Percentiles rank a stretch among this genome's conserved stretches.
phyloP scores from a whole-genome alignment of 2,888 invertebrate species.

The Chaitophorus viminalis region DNA sequence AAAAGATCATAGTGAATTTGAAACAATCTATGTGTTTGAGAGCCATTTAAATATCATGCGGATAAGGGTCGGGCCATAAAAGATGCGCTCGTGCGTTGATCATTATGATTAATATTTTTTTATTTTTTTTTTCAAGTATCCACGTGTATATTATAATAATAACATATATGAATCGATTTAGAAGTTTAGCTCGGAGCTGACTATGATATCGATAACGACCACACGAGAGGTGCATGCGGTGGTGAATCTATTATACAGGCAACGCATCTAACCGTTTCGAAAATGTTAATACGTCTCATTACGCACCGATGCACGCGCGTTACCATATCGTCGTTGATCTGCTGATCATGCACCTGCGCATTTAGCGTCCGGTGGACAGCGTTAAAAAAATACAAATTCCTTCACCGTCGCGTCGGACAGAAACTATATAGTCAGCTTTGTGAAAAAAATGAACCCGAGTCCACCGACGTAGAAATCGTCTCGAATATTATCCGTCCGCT shows the following conservation, averaged over 20 bases:
- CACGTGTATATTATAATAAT: too few relatives aligned
- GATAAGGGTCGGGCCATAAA: slow-evolving; percentile 17
- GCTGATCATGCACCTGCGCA: not conserved
- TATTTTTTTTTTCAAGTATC: too few relatives aligned
- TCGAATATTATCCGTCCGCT: too few relatives aligned
- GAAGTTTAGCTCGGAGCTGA: not conserved
- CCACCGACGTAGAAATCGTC: too few relatives aligned
- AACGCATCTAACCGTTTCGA: not conserved
- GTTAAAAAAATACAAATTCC: not conserved
- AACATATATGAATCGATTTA: not conserved
- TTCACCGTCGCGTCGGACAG: too few relatives aligned
- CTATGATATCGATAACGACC: not conserved
- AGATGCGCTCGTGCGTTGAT: slow-evolving; percentile 4
- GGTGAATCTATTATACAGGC: not conserved
- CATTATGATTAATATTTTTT: not conserved
- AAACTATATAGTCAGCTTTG: too few relatives aligned
- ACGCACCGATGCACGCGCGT: not conserved
- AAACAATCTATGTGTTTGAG: not conserved
- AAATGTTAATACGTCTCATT: slow-evolving; percentile 29
- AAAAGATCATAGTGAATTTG: slow-evolving; percentile 29
- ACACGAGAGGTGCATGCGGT: not conserved
- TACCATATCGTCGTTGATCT: not conserved
- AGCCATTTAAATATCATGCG: not conserved
- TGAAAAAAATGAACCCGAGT: too few relatives aligned
- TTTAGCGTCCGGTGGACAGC: not conserved